Base-by-base conservation (phyloP, 2,797 vertebrate species). In the Gymnothorax javanicus region DNA sequence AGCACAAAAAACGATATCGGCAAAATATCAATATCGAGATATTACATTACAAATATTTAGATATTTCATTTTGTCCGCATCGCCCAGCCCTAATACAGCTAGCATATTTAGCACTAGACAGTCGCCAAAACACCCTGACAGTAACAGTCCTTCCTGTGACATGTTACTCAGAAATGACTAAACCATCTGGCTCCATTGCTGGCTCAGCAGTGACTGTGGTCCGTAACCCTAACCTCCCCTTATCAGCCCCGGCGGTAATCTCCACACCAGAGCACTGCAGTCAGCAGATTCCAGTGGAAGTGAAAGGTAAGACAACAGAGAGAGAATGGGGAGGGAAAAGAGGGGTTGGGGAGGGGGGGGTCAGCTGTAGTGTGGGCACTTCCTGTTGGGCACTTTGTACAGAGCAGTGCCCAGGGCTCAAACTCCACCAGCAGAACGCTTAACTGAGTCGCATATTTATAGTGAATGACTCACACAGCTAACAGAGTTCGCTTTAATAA, bases 271-370 rank as follows among this genome's bases (percentile, higher is more conserved):
- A 75, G 69, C 8, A 33, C 71, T 91, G 82, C 83, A 86, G 87
- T 91, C 90, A 90, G 91, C 83, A 90, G 33, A 92, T 89, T 87
- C 75, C 90, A 89, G 92, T 90, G 92, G 3, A 86, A 8, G 83
- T 77, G 60, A 64, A 89, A 91, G 90, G 91, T 89, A 86, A 77
- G n/a, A 86, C 85, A 86, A 86, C 54, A 73, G n/a, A 81, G 17
- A 81, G 43, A 60, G 7, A 64, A 43, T 3, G 17, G 43, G 9
- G 2, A 13, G 50, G 9, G 73, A 12, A 3, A 4, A 15, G 25
- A 7, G 67, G n/a, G n/a, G n/a, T 8, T 8, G n/a, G 67, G 64
- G 5, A 12, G 7, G 2, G n/a, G 64, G 64, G 67, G 67, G 5
- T 25, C 67, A 69, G 7, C 62, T 23, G 25, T 9, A 15, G 69